Conservation (phyloP, 2,888 invertebrate genomes). For the Podabrus alpinus region DNA sequence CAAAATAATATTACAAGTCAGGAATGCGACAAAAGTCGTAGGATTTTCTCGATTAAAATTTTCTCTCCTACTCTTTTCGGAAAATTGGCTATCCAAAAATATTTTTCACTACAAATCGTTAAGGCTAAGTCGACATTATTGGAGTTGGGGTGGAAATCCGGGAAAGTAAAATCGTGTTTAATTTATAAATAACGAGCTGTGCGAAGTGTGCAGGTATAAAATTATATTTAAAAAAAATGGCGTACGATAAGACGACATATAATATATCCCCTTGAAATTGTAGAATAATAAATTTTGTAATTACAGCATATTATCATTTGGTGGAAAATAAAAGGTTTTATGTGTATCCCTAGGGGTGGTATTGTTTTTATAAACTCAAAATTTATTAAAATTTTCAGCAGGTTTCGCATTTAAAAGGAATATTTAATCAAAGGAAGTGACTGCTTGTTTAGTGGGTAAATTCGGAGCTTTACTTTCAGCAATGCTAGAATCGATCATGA, state of each 20-base stretch:
- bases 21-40: neutral
- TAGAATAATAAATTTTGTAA: neutral
- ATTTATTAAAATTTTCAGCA: slow-evolving; percentile 1
- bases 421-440: slow-evolving; percentile 22
- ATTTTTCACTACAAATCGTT: neutral
- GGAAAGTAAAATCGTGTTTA: neutral
- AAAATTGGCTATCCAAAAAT: neutral
- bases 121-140: neutral
- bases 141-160: neutral
- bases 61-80: neutral
- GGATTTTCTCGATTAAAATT: neutral
- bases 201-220: no score
- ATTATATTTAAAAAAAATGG: no score
- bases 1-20: neutral
- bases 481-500: neutral
- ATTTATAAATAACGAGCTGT: neutral
- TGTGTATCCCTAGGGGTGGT: slow-evolving; percentile 8
- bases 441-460: slow-evolving; percentile 6
- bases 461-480: neutral
- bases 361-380: slow-evolving; percentile 2
- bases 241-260: neutral
- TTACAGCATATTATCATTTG: neutral
- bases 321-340: slow-evolving; percentile 21
- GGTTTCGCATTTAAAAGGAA: slow-evolving; percentile 2
- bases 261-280: neutral